Base-by-base conservation (phyloP, 2,888 invertebrate species). In the Eilema griseolum region DNA sequence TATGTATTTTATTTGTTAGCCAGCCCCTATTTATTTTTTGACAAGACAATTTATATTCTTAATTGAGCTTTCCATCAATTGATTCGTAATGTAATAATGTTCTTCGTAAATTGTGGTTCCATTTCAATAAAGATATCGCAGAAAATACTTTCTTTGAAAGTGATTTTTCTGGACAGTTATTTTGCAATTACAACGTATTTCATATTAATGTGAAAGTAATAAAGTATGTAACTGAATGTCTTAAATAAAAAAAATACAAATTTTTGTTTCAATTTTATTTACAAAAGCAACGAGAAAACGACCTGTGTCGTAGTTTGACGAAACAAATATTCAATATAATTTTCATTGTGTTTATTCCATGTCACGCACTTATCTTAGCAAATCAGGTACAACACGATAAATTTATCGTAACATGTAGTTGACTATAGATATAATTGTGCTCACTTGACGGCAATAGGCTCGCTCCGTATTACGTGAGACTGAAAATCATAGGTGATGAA, bases 1-100 rank as follows among this genome's bases (percentile, higher is more conserved):
- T 75, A 61, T 64, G 67, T 74, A 68, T 78, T 80, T 80, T 79
- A 77, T 81, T 82, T 82, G 59, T 28, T 61, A 66, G 66, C 64
- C 37, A 65, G 26, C 67, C 73, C 70, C 37, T 61, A 61, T 61
- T 59, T 16, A 26, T 59, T 59, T 59, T 16, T 59, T 59, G 59
- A 16, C 59, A 4, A 24, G 59, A 24, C 11, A 59, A 59, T 59
- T 59, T 52, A n/a, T 52, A n/a, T 68, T 63, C 52, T 59, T 67
- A 63, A 37, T 26, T 20, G 28, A 12, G 14, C 20, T 60, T 61
- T 46, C 37, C 26, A 66, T 24, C 46, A 61, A 31, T 41, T 63
- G 31, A 65, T 65, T 52, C 52, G n/a, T 52, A n/a, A 20, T 52
- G n/a, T n/a, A 52, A 20, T 52, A 52, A 46, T n/a, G 52, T n/a